Conservation (phyloP, 2,113 vertebrate genomes). For the Toxotes jaculatrix region DNA sequence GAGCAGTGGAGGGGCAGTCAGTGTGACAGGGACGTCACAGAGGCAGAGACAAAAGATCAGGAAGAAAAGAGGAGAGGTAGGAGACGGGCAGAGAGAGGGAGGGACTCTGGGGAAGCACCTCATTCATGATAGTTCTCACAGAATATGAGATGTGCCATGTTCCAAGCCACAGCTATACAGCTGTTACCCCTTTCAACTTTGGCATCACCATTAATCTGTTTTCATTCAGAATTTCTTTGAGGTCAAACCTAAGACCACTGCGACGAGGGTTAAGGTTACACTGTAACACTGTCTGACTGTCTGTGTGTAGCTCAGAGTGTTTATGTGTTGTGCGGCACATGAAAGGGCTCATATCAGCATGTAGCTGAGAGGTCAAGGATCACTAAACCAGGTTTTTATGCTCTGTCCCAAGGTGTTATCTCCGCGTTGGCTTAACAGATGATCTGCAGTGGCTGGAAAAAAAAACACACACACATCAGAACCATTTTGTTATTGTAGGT, state of each 20-base stretch:
- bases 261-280: neutral
- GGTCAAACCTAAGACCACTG: slow-evolving; percentile 11
- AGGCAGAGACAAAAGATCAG: slow-evolving; percentile 29
- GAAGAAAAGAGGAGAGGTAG: neutral
- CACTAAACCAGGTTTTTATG: slow-evolving; percentile 49
- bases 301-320: neutral
- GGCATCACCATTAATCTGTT: neutral
- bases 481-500: neutral
- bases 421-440: slow-evolving; percentile 3
- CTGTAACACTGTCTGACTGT: neutral
- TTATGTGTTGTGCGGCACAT: neutral
- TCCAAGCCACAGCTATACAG: neutral
- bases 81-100: neutral
- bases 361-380: slow-evolving; percentile 60
- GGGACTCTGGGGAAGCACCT: slow-evolving; percentile 49
- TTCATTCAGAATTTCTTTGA: neutral
- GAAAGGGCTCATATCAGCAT: slow-evolving; percentile 41
- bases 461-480: neutral
- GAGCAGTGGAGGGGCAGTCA: slow-evolving; percentile 15
- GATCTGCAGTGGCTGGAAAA: neutral
- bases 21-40: slow-evolving; percentile 35
- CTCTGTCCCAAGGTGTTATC: slow-evolving; percentile 38
- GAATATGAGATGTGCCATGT: slow-evolving; percentile 6
- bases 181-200: neutral
- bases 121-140: slow-evolving; percentile 41